Percentiles rank a stretch among this genome's conserved stretches.
Conservation (phyloP, 2,888 invertebrate species). For the Hyles lineata region DNA sequence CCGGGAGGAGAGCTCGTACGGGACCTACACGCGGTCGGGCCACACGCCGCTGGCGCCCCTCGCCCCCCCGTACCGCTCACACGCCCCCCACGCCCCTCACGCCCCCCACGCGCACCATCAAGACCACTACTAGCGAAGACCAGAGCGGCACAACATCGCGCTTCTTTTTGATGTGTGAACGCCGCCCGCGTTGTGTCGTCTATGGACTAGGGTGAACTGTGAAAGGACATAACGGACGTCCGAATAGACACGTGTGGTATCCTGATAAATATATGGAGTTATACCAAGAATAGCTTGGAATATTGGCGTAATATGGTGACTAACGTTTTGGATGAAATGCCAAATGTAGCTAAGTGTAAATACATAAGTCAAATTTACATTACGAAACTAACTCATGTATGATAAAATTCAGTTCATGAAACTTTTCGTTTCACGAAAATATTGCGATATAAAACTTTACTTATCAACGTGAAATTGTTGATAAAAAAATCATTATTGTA, state of each 20-base stretch:
- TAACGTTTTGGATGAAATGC: too few species aligned
- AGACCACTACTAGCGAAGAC: conserved; percentile 82
- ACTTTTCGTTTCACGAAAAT: too few species aligned
- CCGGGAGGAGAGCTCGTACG: conserved; percentile 86
- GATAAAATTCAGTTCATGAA: too few species aligned
- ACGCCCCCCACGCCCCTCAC: conserved; percentile 44
- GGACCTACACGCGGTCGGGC: conserved; percentile 48
- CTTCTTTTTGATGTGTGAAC: conserved; percentile 78
- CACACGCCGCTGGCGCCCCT: conserved; percentile 33
- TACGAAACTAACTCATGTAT: too few species aligned
- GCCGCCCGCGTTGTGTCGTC: conserved; percentile 23
- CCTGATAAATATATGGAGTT: background rate
- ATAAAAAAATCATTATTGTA: too few species aligned
- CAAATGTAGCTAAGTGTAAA: too few species aligned
- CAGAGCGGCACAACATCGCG: conserved; percentile 83
- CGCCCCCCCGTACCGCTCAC: conserved; percentile 53
- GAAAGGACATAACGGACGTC: background rate
- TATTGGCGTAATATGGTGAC: too few species aligned
- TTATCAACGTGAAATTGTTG: too few species aligned
- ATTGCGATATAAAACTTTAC: too few species aligned
- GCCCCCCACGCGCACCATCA: conserved; percentile 48
- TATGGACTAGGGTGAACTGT: background rate
- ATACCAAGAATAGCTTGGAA: background rate
- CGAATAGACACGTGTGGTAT: background rate
- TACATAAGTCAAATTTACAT: too few species aligned